Percentiles rank a stretch among this genome's conserved stretches.
Conservation (phyloP, 2,888 invertebrate genomes). For the Hipparchia semele region DNA sequence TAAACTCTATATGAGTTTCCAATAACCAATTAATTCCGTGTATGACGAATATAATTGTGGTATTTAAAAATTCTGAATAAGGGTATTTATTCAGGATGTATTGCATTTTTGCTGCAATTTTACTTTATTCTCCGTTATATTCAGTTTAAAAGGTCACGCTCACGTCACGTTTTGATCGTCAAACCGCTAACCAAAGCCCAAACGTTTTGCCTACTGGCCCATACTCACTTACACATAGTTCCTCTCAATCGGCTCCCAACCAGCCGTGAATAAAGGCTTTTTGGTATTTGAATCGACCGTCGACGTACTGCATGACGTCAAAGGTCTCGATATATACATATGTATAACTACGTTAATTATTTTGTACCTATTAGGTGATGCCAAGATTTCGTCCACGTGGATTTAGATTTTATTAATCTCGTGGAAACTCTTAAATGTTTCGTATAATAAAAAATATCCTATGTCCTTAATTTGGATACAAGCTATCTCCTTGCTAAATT, state of each 20-base stretch:
- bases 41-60: background rate
- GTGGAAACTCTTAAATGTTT: too few species aligned
- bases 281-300: slow-evolving; percentile 29
- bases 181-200: slow-evolving; percentile 32
- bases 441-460: too few species aligned
- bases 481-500: too few species aligned
- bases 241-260: slow-evolving; percentile 34
- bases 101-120: background rate
- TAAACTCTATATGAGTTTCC: too few species aligned
- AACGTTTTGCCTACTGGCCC: slow-evolving; percentile 39
- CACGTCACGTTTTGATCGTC: slow-evolving; percentile 30
- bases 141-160: slow-evolving; percentile 14
- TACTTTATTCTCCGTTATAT: background rate
- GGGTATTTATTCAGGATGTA: background rate
- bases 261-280: slow-evolving; percentile 37
- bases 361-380: too few species aligned
- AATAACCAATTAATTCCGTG: background rate
- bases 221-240: slow-evolving; percentile 35
- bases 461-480: too few species aligned
- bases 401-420: too few species aligned
- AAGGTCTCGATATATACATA: slow-evolving; percentile 21
- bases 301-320: slow-evolving; percentile 28
- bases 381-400: too few species aligned
- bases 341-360: background rate
- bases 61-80: background rate